phyloP scores from a whole-genome alignment of 2,113 vertebrate genomes.

The Phalacrocorax aristotelis region DNA sequence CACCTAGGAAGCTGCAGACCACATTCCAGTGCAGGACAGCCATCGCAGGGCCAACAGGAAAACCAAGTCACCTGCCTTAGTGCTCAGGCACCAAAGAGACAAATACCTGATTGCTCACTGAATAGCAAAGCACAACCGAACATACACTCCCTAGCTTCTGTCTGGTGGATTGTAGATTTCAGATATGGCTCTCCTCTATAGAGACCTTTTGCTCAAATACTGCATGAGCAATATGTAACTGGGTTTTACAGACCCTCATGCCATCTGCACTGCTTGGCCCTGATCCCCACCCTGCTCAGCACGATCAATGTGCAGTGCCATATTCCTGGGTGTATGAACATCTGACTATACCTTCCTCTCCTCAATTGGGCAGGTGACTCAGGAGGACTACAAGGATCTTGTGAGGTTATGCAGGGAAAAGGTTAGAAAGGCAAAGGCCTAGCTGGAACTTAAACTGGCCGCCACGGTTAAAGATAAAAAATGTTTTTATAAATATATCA shows the following conservation, averaged over 20 bases:
- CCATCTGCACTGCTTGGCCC: neutral
- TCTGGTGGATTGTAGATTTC: neutral
- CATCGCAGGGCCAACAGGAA: neutral
- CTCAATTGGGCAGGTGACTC: rapidly evolving
- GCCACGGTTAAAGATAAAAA: too few relatives aligned
- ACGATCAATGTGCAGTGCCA: neutral
- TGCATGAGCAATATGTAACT: neutral
- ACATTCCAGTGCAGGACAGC: neutral
- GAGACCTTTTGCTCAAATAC: neutral
- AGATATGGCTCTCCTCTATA: neutral
- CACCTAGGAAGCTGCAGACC: neutral
- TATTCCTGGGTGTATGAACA: neutral
- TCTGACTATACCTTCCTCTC: neutral
- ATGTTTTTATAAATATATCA: too few relatives aligned
- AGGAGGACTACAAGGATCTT: too few relatives aligned
- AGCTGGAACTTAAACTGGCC: too few relatives aligned
- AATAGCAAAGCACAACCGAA: neutral
- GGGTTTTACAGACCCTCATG: neutral
- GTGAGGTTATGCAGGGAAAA: too few relatives aligned
- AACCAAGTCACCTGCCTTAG: neutral
- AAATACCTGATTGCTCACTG: rapidly evolving
- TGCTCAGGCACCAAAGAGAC: neutral
- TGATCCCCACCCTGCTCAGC: neutral
- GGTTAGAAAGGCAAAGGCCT: too few relatives aligned
- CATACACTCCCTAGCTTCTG: neutral